phyloP scores from a whole-genome alignment of 2,797 vertebrate species.

The Ciconia nigra region DNA sequence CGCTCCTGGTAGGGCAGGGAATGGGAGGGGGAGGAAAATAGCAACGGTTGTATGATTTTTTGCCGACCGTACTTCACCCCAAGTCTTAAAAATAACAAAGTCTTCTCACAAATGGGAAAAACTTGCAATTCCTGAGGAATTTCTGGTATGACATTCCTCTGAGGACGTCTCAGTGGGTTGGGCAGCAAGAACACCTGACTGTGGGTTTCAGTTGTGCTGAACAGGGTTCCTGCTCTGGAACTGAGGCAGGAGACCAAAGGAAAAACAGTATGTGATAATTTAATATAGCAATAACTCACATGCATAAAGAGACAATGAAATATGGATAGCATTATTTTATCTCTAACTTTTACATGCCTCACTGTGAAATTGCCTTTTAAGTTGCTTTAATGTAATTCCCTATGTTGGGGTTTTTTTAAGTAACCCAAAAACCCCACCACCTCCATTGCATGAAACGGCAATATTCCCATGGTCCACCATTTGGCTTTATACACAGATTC shows the following conservation, averaged over 20 bases:
- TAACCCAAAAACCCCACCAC: not conserved
- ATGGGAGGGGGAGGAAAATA: not conserved
- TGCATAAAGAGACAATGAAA: not conserved
- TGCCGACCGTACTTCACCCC: not conserved
- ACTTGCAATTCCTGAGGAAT: not conserved
- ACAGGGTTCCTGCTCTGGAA: fast-evolving
- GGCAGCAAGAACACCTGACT: not conserved
- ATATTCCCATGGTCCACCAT: not conserved
- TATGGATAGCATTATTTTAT: fast-evolving
- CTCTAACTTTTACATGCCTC: not conserved
- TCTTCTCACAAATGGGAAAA: not conserved
- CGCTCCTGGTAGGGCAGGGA: not conserved
- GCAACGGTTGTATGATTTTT: not conserved
- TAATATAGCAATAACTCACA: not conserved
- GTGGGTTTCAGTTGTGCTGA: not conserved
- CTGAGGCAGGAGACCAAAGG: not conserved
- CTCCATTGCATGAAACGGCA: not conserved
- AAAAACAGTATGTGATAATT: not conserved
- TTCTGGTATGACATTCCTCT: not conserved
- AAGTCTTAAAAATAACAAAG: not conserved
- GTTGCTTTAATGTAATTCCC: not conserved
- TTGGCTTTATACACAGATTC: not conserved
- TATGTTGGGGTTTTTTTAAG: not conserved
- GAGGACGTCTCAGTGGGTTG: not conserved
- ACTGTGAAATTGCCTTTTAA: not conserved